Percentiles rank a stretch among this genome's conserved stretches.
Conservation (phyloP, 2,888 invertebrate genomes). For the Odontothrips loti region DNA sequence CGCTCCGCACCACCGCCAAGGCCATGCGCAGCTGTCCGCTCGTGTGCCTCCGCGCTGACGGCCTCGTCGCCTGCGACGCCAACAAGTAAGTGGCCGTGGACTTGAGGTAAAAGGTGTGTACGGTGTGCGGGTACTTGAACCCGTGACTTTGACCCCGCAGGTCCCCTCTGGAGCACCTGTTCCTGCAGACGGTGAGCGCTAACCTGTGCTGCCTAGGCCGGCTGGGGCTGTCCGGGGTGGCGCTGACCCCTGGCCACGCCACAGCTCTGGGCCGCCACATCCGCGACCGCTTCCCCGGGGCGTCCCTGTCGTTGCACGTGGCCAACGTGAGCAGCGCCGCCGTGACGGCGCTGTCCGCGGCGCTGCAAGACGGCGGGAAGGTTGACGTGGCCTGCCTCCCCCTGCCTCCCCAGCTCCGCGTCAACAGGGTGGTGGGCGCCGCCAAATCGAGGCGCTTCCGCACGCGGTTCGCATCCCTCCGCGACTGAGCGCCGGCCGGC, state of each 20-base stretch:
- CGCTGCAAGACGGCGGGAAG: constrained; percentile 46
- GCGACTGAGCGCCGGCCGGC: not conserved
- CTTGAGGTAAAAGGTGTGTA: too few relatives aligned
- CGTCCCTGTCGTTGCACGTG: constrained; percentile 45
- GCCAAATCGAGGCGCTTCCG: constrained; percentile 14
- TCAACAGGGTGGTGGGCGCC: constrained; percentile 4
- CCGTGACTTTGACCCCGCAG: constrained; percentile 31
- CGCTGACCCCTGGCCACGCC: constrained; percentile 44
- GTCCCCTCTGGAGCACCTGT: constrained; percentile 46
- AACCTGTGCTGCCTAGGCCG: constrained; percentile 46
- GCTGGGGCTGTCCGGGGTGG: constrained; percentile 46
- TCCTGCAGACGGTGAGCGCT: constrained; percentile 43
- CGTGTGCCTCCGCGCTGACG: not conserved
- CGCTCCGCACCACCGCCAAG: not conserved
- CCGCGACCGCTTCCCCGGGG: constrained; percentile 46
- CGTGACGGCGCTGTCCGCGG: constrained; percentile 45
- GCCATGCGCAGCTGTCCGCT: constrained; percentile 13
- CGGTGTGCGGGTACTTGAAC: too few relatives aligned
- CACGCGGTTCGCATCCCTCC: not conserved
- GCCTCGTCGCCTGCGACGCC: not conserved
- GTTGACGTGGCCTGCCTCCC: constrained; percentile 45
- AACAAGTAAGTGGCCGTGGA: not conserved
- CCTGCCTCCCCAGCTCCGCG: not conserved
- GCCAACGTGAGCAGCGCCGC: constrained; percentile 46
- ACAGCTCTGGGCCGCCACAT: constrained; percentile 46